phyloP scores from a whole-genome alignment of 2,113 vertebrate species.

The Brachionichthys hirsutus region DNA sequence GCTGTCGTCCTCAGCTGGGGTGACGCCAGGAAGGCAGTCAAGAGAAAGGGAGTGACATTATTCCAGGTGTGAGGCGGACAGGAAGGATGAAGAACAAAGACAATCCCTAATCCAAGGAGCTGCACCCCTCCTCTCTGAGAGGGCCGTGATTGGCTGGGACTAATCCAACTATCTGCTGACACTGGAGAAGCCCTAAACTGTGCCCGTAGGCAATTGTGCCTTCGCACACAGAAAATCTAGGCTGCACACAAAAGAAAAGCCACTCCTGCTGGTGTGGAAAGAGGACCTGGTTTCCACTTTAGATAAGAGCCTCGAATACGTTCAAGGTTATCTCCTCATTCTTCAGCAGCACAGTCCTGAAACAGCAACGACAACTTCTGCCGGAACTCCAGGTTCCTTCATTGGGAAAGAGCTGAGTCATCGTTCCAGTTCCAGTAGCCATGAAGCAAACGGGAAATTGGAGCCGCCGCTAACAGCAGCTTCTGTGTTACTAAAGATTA shows the following conservation, averaged over 20 bases:
- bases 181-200: conserved; percentile 34
- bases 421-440: conserved; percentile 3
- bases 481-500: background rate
- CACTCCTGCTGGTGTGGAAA: background rate
- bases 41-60: conserved; percentile 1
- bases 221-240: too few relatives aligned
- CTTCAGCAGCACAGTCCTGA: conserved; percentile 2
- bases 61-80: conserved; percentile 24
- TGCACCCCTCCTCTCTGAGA: conserved; percentile 47
- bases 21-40: too few relatives aligned
- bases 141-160: conserved; percentile 45
- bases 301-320: conserved; percentile 16
- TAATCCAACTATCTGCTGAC: conserved; percentile 76
- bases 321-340: conserved; percentile 7
- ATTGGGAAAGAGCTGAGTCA: background rate
- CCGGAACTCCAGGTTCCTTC: background rate
- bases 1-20: too few relatives aligned
- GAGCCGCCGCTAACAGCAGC: background rate
- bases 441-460: conserved; percentile 14
- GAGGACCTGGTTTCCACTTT: background rate
- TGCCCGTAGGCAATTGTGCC: too few relatives aligned
- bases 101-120: conserved; percentile 61
- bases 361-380: conserved; percentile 21
- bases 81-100: conserved; percentile 23
- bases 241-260: too few relatives aligned